These are phyloP conservation scores for Vipera latastei DNA, from an alignment of 2,797 vertebrate genomes.

Conservation along the genomic window DNA sequence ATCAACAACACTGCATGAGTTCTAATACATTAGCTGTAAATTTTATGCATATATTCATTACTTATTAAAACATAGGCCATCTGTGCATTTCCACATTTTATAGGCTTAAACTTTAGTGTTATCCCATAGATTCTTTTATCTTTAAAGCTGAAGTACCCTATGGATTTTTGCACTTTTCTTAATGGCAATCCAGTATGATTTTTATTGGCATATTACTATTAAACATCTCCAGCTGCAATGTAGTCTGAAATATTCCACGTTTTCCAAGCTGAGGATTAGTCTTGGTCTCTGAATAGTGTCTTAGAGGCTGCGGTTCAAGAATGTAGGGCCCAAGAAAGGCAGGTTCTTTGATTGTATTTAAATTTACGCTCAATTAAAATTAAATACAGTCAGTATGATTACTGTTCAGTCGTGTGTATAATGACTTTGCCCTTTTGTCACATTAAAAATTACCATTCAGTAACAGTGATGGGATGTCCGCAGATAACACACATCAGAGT, in stretches of 20 bases:
- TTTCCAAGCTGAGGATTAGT: background rate
- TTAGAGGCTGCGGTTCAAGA: background rate
- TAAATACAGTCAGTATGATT: background rate
- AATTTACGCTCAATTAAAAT: background rate
- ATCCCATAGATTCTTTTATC: background rate
- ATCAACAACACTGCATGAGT: background rate
- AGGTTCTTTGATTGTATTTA: background rate
- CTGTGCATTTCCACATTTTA: background rate
- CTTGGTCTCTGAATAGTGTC: background rate
- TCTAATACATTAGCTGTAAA: background rate
- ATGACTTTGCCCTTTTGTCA: background rate
- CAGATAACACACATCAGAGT: background rate
- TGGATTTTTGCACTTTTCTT: background rate
- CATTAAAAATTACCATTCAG: background rate
- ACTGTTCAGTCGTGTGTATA: background rate
- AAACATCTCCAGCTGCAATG: background rate
- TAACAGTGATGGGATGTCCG: background rate
- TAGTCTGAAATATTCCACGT: background rate
- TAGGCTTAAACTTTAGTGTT: background rate
- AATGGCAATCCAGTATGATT: background rate
- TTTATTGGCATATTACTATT: background rate
- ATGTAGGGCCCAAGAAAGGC: background rate
- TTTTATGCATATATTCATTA: background rate
- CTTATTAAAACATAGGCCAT: background rate
- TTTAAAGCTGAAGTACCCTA: background rate